Evolutionary conservation across 92 coral and sea anemone genomes (phyloP), one percentile per base, ranked within the genome.

Genomic region (Porites lobata): DNA sequence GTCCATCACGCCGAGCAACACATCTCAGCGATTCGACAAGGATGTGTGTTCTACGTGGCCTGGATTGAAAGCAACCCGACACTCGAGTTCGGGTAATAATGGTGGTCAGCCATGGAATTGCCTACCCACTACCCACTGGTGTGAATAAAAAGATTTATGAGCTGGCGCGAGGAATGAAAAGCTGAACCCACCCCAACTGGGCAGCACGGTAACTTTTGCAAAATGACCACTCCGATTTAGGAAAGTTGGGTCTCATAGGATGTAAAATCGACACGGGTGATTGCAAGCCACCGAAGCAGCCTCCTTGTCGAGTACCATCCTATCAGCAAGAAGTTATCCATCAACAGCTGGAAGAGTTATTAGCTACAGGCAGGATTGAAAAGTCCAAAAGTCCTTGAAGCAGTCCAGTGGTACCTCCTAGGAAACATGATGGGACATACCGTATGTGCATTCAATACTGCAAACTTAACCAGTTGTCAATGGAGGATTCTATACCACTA

Each of bases 331-430:
- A 72, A 59, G 54, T 64, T 14, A 53, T 79, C 29, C 87, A 84
- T 21, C 83, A 65, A 17, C 90, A 88, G 69, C 56, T 88, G n/a
- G 78, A 80, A 11, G 87, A 88, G 9, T 53, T 92, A n/a, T 65
- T 84, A 21, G 86, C 38, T 0, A 54, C 52, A 13, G 90, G 73
- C 10, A 88, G 85, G 32, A 84, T 79, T 79, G 81, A 77, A 24
- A 58, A 67, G 64, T 84, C 85, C 3, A 78, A 92, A 17, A 79
- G 87, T 38, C 94, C 90, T 0, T 90, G 92, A 90, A 86, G 76
- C 22, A 90, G 90, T 59, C 90, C 96, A 7, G 85, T 50, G 13
- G 75, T 67, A 4, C 76, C 47, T 10, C 19, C 69, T 13, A 1
- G 85, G 1, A 81, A 81, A 14, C 79, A 57, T 24, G 87, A 83